Base-by-base conservation (phyloP, 1,140 invertebrate genomes). In the Drosophila seguyi region DNA sequence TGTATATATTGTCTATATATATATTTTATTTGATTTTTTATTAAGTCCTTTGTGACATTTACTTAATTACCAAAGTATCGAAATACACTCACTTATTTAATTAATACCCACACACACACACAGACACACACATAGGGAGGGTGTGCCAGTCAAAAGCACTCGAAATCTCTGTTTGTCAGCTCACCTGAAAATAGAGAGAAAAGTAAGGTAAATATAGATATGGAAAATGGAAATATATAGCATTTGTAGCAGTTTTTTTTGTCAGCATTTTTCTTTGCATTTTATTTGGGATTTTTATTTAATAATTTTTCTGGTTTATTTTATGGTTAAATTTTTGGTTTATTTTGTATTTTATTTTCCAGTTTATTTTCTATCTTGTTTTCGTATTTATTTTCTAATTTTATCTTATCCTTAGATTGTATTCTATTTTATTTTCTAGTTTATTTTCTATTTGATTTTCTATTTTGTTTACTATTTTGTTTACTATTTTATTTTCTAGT, bases 151-250 rank as follows among this genome's bases (percentile, higher is more conserved):
- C 18, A 25, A 62, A 57, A 20, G 60, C 29, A 31, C 62, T 67
- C 22, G 36, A 68, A 52, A 67, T 67, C 61, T 25, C 13, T 71
- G 44, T 72, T 48, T 36, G 25, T 45, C 58, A 72, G 80, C 81
- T 85, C 77, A 85, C 81, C 81, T 85, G 81, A 44, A 44, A 85
- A 53, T 20, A 68, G 10, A 72, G 10, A 53, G 50, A 53, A 71
- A n/a, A 50, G 20, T 50, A 16, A 50, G 11, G 65, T 55, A 59
- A 29, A n/a, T n/a, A 62, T 4, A 53, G 22, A 45, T 68, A 53
- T 53, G 31, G 50, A 13, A 53, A 53, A 53, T 52, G 29, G 41
- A 75, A 66, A 79, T 71, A 50, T 48, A 78, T 75, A 44, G 68
- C n/a, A n/a, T n/a, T 61, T 60, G 53, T 66, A 29, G 47, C 10